Evolutionary conservation across 2,113 vertebrate species (phyloP), one percentile per base, ranked within the genome.

Genomic region (Pionites leucogaster): DNA sequence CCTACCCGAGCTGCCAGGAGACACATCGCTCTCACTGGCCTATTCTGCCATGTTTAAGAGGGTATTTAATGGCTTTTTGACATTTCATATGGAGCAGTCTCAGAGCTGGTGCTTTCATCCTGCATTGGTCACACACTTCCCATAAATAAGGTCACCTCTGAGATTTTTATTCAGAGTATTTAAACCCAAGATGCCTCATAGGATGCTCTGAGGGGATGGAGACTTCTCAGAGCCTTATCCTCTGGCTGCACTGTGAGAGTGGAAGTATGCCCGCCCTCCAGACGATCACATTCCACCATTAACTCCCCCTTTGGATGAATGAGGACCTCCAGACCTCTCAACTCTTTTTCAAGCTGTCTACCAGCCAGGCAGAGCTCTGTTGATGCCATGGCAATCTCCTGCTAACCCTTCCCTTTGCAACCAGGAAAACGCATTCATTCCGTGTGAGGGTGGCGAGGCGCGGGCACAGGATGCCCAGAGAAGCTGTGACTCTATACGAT

Each of bases 1-100:
- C 82, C 95, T 80, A 50, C 31, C 62, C 0, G 46, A 95, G 93
- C 94, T 96, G 93, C 88, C 95, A 95, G 82, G 78, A 95, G 80
- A 92, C 93, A 46, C 75, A 31, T 80, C 65, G 7, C 41, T 80
- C 82, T 87, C 88, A 11, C 86, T 11, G 22, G 70, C 35, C 79
- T 49, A 17, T 71, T 81, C 64, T 3, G 3, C 72, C 1, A 2
- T 13, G 22, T 44, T 63, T 76, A 53, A 75, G 78, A 50, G 55
- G 71, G 53, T 76, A 86, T 92, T 96, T 92, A 91, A 79, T 33
- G 78, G 68, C 59, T 75, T 79, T 90, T 72, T 80, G 52, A 50
- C 90, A 63, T 83, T 90, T 83, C 60, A 69, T 3, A 47, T 0
- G 4, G 67, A 91, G 72, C 77, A 25, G 7, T 6, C 59, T 88